phyloP scores from a whole-genome alignment of 1,140 invertebrate species.

The Globodera ellingtonae region DNA sequence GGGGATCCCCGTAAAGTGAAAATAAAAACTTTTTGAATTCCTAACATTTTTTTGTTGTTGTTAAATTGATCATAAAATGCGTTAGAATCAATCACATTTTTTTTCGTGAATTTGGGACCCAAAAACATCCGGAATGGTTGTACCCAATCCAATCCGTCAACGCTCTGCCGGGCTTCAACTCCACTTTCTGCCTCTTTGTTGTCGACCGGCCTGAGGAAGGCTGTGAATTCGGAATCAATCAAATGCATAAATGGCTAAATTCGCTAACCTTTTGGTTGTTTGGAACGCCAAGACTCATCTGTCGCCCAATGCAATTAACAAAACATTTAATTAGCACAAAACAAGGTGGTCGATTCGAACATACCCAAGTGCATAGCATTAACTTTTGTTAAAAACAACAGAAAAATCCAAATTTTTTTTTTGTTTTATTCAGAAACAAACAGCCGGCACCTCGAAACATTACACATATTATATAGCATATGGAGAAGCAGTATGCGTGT shows the following conservation, averaged over 20 bases:
- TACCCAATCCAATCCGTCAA: constrained; percentile 36
- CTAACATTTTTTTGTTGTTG: no score
- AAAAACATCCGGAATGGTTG: no score
- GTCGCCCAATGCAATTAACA: no score
- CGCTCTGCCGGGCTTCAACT: constrained; percentile 37
- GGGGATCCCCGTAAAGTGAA: no score
- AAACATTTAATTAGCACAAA: no score
- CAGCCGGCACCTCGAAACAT: no score
- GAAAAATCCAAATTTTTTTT: neutral
- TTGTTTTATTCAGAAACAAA: neutral
- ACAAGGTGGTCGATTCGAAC: no score
- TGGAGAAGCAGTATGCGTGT: neutral
- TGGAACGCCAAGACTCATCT: neutral
- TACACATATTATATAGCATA: neutral
- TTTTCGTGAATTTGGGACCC: no score
- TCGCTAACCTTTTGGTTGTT: neutral
- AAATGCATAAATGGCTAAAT: neutral
- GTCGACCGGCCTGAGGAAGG: neutral
- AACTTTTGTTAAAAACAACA: neutral
- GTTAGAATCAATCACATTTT: no score
- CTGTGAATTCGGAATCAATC: neutral
- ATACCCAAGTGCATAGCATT: no score
- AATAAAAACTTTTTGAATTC: no score
- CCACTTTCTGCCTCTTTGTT: constrained; percentile 28
- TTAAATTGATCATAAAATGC: no score